Base-by-base conservation (phyloP, 2,888 invertebrate genomes). In the Diaperis boleti region DNA sequence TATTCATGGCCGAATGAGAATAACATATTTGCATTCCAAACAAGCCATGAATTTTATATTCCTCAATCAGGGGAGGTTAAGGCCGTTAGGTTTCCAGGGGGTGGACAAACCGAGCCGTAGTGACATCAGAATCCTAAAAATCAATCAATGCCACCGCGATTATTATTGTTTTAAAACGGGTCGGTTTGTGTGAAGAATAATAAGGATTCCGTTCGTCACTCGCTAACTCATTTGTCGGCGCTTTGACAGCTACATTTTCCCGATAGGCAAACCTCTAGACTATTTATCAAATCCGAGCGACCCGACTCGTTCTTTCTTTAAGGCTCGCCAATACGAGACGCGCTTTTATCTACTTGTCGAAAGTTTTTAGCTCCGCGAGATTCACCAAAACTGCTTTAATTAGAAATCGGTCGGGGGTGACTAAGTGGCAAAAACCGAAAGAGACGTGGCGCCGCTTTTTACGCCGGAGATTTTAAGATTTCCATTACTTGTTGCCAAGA, bases 41-140 rank as follows among this genome's bases (percentile, higher is more conserved):
- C 65, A 59, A 59, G 59, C 62, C 60, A 69, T 69, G 68, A 69
- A 69, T 68, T 69, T 68, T 68, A 68, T 68, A 69, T 69, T 68
- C 65, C 59, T 65, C 68, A 67, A 69, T 69, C 68, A 68, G 56
- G 57, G n/a, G 54, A 55, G 60, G 60, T 62, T 61, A 59, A 57
- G 63, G 57, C 59, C 57, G 65, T 60, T 56, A 44, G 42, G 35
- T 5, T 33, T 18, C 15, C 22, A 18, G 3, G n/a, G n/a, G n/a
- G n/a, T n/a, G n/a, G n/a, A n/a, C n/a, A n/a, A n/a, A n/a, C n/a
- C n/a, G n/a, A n/a, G n/a, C n/a, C n/a, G n/a, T n/a, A n/a, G n/a
- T n/a, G n/a, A n/a, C n/a, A n/a, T n/a, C n/a, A n/a, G n/a, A n/a
- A n/a, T n/a, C n/a, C n/a, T n/a, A n/a, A 55, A 45, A 56, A 56